Conservation (phyloP, 2,888 invertebrate genomes). For the Dicyrtoma fusca region DNA sequence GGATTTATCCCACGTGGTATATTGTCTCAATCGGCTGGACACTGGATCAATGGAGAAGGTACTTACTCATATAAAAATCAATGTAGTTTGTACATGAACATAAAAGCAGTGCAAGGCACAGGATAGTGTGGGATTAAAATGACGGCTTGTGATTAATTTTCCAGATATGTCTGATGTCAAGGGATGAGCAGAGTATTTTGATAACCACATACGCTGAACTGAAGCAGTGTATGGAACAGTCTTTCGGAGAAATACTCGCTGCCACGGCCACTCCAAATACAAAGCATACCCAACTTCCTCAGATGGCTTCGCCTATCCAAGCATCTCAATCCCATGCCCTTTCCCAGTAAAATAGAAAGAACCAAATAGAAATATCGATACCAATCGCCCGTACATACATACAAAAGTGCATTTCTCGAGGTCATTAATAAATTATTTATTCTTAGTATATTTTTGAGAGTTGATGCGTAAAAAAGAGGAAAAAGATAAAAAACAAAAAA, state of each 20-base stretch:
- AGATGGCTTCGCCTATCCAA: slow-evolving; percentile 19
- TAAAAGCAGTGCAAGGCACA: not conserved
- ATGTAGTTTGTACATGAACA: not conserved
- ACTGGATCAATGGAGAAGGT: slow-evolving; percentile 80
- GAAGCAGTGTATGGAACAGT: slow-evolving; percentile 90
- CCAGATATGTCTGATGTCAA: slow-evolving; percentile 92
- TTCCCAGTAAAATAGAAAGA: slow-evolving; percentile 9
- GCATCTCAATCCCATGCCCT: slow-evolving; percentile 25
- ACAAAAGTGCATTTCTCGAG: slow-evolving; percentile 30
- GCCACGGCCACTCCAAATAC: slow-evolving; percentile 50
- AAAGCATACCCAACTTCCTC: slow-evolving; percentile 25
- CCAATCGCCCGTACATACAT: too few species aligned
- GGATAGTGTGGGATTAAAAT: not conserved
- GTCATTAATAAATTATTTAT: slow-evolving; percentile 32
- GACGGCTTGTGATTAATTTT: slow-evolving; percentile 45
- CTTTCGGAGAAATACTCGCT: slow-evolving; percentile 78
- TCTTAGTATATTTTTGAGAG: slow-evolving; percentile 29
- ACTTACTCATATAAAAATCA: slow-evolving; percentile 44
- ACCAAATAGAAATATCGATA: slow-evolving; percentile 26
- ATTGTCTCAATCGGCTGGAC: slow-evolving; percentile 91
- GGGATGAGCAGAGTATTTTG: slow-evolving; percentile 94
- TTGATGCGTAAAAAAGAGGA: not conserved
- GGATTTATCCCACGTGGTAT: slow-evolving; percentile 92
- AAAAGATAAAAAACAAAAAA: not conserved
- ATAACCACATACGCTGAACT: slow-evolving; percentile 95